Percentiles rank a stretch among this genome's conserved stretches.
Evolutionary conservation across 64 coral and sea anemone genomes (phyloP).

Genomic region (Pocillopora verrucosa): DNA sequence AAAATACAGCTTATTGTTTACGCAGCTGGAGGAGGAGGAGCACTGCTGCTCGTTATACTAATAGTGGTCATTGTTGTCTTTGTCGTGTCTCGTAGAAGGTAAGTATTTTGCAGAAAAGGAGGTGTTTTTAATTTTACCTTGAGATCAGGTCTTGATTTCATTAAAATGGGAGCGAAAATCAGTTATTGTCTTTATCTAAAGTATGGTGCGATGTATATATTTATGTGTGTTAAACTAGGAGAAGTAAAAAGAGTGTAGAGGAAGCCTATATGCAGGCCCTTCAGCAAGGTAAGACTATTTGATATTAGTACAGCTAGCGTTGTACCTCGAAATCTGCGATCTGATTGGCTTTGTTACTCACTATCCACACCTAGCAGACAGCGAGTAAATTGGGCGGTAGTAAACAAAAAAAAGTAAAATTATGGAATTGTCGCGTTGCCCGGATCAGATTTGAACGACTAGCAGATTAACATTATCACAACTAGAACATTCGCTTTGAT

Average conservation of each 20-base stretch:
- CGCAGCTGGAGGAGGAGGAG: neutral
- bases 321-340: too few species aligned
- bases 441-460: too few species aligned
- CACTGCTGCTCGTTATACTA: neutral
- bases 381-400: too few species aligned
- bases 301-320: neutral
- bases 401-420: too few species aligned
- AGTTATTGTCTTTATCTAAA: neutral
- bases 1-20: neutral
- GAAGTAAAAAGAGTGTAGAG: neutral
- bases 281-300: neutral
- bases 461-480: too few species aligned
- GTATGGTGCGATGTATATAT: neutral
- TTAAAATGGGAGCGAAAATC: too few species aligned
- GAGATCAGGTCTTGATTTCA: too few species aligned
- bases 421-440: too few species aligned
- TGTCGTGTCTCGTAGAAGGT: neutral
- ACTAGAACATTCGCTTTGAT: too few species aligned
- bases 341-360: too few species aligned
- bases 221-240: neutral
- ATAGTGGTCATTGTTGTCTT: neutral
- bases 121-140: too few species aligned
- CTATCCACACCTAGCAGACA: too few species aligned
- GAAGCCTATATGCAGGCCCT: neutral
- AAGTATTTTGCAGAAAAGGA: neutral